Evolutionary conservation across 1,140 invertebrate genomes (phyloP).

Genomic region (Penaeus vannamei): DNA sequence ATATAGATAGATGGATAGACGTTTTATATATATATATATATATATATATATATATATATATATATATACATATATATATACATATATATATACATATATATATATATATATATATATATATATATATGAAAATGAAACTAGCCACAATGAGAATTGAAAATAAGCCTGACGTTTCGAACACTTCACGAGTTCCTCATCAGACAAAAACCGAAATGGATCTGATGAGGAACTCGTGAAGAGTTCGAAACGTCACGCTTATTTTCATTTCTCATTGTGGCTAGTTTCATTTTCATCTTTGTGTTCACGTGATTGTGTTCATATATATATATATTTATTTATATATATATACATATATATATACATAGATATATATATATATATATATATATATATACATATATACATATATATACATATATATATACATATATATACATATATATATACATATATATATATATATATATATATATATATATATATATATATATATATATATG

Average conservation of each 20-base stretch:
- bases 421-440: conserved; percentile 5
- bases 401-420: neutral
- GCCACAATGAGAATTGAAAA: too few relatives aligned
- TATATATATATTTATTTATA: neutral
- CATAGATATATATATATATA: neutral
- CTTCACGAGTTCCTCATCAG: too few relatives aligned
- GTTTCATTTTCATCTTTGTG: too few relatives aligned
- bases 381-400: neutral
- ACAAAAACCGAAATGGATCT: too few relatives aligned
- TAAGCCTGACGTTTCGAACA: too few relatives aligned
- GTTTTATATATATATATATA: neutral
- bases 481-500: too few relatives aligned
- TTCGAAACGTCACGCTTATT: too few relatives aligned
- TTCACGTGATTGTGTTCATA: too few relatives aligned
- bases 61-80: conserved; percentile 11
- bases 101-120: neutral
- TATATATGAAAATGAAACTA: too few relatives aligned
- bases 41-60: conserved; percentile 23
- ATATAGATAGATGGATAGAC: neutral
- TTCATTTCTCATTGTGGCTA: too few relatives aligned
- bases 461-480: neutral
- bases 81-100: neutral
- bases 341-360: neutral
- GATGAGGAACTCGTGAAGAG: too few relatives aligned
- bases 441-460: neutral